Conservation (phyloP, 2,888 invertebrate species). For the Drosophila pseudotalamancana region DNA sequence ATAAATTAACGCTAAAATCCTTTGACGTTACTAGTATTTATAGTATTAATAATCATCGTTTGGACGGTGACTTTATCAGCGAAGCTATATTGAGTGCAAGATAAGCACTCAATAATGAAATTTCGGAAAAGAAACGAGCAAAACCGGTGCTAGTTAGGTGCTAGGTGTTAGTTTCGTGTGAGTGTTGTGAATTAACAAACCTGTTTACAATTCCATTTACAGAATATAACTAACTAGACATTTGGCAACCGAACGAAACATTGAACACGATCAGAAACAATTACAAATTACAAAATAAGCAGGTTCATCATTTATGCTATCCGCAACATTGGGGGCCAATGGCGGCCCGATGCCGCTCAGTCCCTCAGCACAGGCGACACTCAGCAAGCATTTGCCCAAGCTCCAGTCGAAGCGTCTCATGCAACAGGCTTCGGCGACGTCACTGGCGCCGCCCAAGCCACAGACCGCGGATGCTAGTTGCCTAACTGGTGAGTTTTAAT, state of each 20-base stretch:
- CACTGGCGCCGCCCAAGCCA: slow-evolving; percentile 46
- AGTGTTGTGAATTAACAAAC: slow-evolving; percentile 61
- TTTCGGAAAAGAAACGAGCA: slow-evolving; percentile 25
- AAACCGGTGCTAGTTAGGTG: slow-evolving; percentile 23
- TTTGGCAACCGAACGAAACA: slow-evolving; percentile 15
- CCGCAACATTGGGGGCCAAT: slow-evolving; percentile 80
- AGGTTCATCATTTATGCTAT: slow-evolving; percentile 74
- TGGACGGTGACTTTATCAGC: slow-evolving; percentile 61
- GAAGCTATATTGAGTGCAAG: slow-evolving; percentile 28
- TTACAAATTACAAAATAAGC: slow-evolving; percentile 4
- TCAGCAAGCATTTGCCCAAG: slow-evolving; percentile 84
- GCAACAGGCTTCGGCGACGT: slow-evolving; percentile 53
- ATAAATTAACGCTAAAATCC: slow-evolving; percentile 69
- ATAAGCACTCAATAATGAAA: slow-evolving; percentile 45
- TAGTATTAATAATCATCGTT: slow-evolving; percentile 76
- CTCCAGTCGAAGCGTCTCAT: slow-evolving; percentile 81
- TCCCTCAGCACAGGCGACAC: slow-evolving; percentile 84
- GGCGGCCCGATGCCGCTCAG: slow-evolving; percentile 82
- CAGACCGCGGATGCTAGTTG: slow-evolving; percentile 82
- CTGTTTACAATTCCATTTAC: slow-evolving; percentile 36
- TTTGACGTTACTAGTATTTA: slow-evolving; percentile 75
- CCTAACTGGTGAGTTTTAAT: slow-evolving; percentile 79
- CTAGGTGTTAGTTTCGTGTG: slow-evolving; percentile 62
- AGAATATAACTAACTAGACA: slow-evolving; percentile 52
- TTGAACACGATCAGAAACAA: slow-evolving; percentile 23